A percentile compares a stretch with the other conserved stretches of the same genome.
Conservation (phyloP, 2,888 invertebrate genomes). For the Sympetrum striolatum region DNA sequence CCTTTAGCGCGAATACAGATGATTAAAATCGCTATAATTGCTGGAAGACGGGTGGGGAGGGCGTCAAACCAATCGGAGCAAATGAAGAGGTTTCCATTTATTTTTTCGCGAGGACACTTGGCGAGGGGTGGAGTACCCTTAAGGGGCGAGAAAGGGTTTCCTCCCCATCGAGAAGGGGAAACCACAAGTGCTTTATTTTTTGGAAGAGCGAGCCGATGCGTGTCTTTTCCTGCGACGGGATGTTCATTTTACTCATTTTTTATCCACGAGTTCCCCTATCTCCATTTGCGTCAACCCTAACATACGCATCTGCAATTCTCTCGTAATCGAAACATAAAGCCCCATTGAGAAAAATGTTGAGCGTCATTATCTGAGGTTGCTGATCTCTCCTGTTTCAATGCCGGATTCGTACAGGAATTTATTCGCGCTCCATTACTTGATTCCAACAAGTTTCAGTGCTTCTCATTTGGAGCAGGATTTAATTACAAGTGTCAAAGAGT, state of each 20-base stretch:
- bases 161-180: background rate
- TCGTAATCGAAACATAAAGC: background rate
- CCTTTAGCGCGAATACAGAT: background rate
- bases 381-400: background rate
- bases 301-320: background rate
- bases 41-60: constrained; percentile 1
- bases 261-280: background rate
- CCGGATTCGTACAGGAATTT: background rate
- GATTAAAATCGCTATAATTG: constrained; percentile 26
- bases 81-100: constrained; percentile 23
- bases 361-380: background rate
- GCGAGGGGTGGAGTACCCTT: background rate
- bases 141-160: background rate
- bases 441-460: background rate
- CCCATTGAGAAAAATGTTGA: background rate
- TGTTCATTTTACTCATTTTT: background rate
- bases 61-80: background rate
- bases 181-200: background rate
- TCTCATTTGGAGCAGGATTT: background rate
- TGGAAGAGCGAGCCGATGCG: background rate
- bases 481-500: no score
- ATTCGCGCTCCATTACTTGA: background rate
- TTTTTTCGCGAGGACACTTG: constrained; percentile 13
- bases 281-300: background rate
- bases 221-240: background rate